Evolutionary conservation across 1,140 invertebrate genomes (phyloP).

Genomic region (Sipha flava): DNA sequence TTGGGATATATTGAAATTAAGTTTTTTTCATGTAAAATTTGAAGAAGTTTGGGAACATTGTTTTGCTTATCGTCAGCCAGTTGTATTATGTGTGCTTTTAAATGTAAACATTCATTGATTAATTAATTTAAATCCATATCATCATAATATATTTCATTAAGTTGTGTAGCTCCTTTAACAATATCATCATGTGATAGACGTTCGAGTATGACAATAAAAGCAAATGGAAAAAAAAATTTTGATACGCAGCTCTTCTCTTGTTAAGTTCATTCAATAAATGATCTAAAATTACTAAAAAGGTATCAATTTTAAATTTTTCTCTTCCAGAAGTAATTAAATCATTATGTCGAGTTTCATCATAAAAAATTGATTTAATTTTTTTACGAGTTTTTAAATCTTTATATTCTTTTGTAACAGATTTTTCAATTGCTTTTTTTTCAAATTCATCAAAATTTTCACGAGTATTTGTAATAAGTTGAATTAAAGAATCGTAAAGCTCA

Average conservation of each 20-base stretch:
- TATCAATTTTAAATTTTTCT: neutral
- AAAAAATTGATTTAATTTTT: neutral
- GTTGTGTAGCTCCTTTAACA: constrained; percentile 5
- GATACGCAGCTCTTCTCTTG: neutral
- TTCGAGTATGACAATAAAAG: neutral
- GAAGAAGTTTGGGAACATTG: constrained; percentile 11
- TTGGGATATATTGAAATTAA: constrained; percentile 9
- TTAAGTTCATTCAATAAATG: neutral
- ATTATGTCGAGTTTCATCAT: neutral
- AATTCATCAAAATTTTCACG: neutral
- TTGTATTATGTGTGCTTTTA: neutral
- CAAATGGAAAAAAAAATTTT: neutral
- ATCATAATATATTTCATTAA: constrained; percentile 14
- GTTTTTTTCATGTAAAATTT: constrained; percentile 4
- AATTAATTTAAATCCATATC: constrained; percentile 16
- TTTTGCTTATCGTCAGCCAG: constrained; percentile 15
- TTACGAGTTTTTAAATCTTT: neutral
- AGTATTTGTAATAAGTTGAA: constrained; percentile 3
- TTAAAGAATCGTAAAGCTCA: neutral
- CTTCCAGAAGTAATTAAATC: neutral
- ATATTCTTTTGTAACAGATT: constrained; percentile 1
- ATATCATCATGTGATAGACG: neutral
- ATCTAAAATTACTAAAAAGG: neutral
- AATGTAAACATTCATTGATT: constrained; percentile 12
- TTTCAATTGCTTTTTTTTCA: constrained; percentile 12